Conservation (phyloP, 37 sponge, comb jelly and placozoan genomes). For the Ephydatia muelleri region DNA sequence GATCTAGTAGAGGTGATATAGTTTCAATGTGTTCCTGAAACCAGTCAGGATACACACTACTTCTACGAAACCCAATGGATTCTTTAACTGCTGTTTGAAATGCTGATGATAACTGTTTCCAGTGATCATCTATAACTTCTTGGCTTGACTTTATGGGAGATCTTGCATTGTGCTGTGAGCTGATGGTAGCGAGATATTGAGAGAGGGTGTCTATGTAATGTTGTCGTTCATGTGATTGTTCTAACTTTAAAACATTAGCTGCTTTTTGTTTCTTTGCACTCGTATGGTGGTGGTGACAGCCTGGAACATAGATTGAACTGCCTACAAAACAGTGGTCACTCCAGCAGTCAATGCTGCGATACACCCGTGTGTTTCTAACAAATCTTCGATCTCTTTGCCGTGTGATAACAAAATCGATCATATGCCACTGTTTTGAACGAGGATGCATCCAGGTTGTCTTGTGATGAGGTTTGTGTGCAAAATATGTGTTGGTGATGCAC, state of each 20-base stretch:
- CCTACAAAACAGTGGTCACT: background rate
- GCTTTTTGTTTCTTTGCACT: too few species aligned
- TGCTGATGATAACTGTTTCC: background rate
- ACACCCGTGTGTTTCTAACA: background rate
- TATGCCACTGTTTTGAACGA: slow-evolving; percentile 3
- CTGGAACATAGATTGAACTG: too few species aligned
- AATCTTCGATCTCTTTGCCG: slow-evolving; percentile 4
- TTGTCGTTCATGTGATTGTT: too few species aligned
- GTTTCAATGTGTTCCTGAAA: too few species aligned
- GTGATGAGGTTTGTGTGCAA: background rate
- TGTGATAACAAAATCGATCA: background rate
- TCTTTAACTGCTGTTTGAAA: background rate
- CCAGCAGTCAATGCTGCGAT: background rate
- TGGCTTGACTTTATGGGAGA: background rate
- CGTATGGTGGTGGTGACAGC: too few species aligned
- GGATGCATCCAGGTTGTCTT: slow-evolving; percentile 18
- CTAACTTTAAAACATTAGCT: too few species aligned
- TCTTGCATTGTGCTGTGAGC: too few species aligned
- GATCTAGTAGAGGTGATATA: too few species aligned
- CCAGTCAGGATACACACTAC: too few species aligned
- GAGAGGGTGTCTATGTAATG: background rate
- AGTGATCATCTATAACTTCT: background rate
- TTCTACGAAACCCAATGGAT: too few species aligned
- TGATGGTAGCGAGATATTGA: too few species aligned
- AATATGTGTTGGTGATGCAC: background rate